Evolutionary conservation across 2,797 vertebrate genomes (phyloP), one percentile per base, ranked within the genome.

Genomic region (Botia kubotai): DNA sequence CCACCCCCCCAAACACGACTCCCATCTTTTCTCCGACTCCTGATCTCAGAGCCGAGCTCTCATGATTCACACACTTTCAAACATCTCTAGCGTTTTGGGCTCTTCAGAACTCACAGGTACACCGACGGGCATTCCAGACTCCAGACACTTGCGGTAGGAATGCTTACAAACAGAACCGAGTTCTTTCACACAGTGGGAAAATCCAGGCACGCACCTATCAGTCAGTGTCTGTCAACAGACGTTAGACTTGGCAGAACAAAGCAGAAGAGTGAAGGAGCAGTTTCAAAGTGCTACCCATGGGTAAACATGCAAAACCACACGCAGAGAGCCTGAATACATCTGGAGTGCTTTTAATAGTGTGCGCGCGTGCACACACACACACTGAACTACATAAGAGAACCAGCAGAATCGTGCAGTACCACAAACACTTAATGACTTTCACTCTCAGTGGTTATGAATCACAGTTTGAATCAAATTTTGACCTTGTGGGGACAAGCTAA

Each of bases 201-300:
- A 72, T 87, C 81, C 83, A 79, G 66, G 36, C 58, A 81, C 74
- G 8, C 75, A 67, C 72, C 62, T 74, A 66, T 83, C 75, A 76
- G 63, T 79, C 75, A 77, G 75, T 58, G 17, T 65, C 21, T 63
- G 81, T 87, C 86, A 80, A 55, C 57, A 72, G 33, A 23, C 63
- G 79, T 87, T 66, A 83, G 72, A 71, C 73, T 85, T 79, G 83
- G 79, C 81, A 50, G 78, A 87, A 87, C 83, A 83, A 85, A 87
- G 75, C 12, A 43, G 77, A 70, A 33, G 48, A 76, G 75, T 73
- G 85, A 29, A 33, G 80, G 68, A 63, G n/a, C 46, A 79, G 48
- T 58, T 79, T 79, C 77, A 79, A 79, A 79, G 77, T 65, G 43
- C 55, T 65, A 55, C 77, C 77, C 63, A 81, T 13, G 66, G 78